Percentiles rank a stretch among this genome's conserved stretches.
Conservation (phyloP, 1,140 invertebrate species). For the Ditylenchus dipsaci region DNA sequence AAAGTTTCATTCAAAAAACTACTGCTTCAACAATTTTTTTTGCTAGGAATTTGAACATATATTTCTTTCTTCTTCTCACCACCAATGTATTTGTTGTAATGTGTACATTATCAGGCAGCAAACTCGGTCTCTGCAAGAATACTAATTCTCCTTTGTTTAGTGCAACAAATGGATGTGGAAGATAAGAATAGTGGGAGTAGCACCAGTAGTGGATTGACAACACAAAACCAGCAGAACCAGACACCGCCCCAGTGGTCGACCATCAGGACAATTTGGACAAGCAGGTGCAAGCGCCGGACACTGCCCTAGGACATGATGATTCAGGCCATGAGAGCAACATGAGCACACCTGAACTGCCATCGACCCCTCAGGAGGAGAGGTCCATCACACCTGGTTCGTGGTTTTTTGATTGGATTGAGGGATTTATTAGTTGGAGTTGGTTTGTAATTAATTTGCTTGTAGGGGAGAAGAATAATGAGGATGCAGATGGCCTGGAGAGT, state of each 20-base stretch:
- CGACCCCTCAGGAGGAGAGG: slow-evolving; percentile 17
- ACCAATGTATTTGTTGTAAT: too few relatives aligned
- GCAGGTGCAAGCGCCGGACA: slow-evolving; percentile 6
- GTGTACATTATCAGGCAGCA: neutral
- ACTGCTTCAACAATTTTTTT: too few relatives aligned
- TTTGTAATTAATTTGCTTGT: too few relatives aligned
- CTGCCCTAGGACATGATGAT: slow-evolving; percentile 14
- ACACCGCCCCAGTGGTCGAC: neutral
- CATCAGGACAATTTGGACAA: neutral
- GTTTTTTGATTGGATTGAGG: neutral
- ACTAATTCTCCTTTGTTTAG: neutral
- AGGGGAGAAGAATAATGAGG: slow-evolving; percentile 6
- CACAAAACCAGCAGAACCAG: too few relatives aligned
- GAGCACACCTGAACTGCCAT: slow-evolving; percentile 20
- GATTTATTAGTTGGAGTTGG: too few relatives aligned
- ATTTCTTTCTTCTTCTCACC: neutral
- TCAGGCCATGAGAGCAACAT: slow-evolving; percentile 23
- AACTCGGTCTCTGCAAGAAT: neutral
- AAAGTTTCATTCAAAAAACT: too few relatives aligned
- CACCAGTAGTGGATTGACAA: too few relatives aligned
- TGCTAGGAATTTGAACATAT: neutral
- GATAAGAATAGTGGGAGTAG: neutral
- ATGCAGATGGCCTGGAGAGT: neutral
- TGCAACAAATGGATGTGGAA: neutral
- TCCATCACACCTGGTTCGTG: slow-evolving; percentile 6